Conservation (phyloP, 2,888 invertebrate genomes). For the Tetranychus truncatus region DNA sequence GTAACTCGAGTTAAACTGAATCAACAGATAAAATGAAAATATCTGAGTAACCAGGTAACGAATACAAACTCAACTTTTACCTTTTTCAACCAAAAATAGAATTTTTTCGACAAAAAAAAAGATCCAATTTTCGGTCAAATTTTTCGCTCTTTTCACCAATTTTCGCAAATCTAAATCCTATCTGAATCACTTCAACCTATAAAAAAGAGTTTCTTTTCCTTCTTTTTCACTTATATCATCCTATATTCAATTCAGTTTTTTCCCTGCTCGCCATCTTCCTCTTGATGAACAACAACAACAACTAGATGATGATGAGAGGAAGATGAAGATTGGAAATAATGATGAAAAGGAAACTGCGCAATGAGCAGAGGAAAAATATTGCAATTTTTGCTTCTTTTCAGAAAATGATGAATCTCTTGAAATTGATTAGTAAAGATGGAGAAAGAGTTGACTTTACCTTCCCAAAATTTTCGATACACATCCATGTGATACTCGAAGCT, state of each 20-base stretch:
- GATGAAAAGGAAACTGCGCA: neutral
- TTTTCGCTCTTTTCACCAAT: neutral
- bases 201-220: neutral
- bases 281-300: neutral
- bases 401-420: neutral
- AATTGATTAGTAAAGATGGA: neutral
- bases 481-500: conserved; percentile 42
- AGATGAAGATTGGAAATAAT: neutral
- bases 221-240: neutral
- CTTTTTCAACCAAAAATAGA: too few species aligned
- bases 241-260: neutral
- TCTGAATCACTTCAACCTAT: neutral
- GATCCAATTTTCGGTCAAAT: neutral
- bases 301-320: neutral
- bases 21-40: too few species aligned
- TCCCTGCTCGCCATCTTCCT: neutral
- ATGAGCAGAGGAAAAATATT: neutral
- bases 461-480: conserved; percentile 42
- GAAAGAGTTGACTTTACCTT: conserved; percentile 30
- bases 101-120: too few species aligned
- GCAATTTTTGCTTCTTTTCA: neutral
- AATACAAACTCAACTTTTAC: too few species aligned
- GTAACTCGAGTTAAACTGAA: too few species aligned
- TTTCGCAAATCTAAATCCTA: neutral
- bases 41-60: too few species aligned